phyloP scores from a whole-genome alignment of 2,113 vertebrate genomes.

The Tringa solitaria region DNA sequence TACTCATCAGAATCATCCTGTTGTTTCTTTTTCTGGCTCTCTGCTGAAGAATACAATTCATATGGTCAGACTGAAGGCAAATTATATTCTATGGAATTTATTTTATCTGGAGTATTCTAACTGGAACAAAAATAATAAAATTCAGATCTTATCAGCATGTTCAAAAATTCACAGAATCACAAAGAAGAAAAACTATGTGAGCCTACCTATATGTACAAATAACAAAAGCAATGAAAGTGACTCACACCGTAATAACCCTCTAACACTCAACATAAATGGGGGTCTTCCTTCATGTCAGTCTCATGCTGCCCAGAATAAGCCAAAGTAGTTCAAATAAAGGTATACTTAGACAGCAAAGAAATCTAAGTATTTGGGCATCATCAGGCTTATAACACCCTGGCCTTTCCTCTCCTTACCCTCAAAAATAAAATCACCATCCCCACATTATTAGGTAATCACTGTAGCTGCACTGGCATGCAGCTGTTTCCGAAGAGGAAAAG shows the following conservation, averaged over 20 bases:
- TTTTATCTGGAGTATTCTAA: neutral
- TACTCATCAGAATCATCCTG: conserved; percentile 96
- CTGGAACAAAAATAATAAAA: neutral
- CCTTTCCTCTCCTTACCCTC: neutral
- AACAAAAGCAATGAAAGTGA: neutral
- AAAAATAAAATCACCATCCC: neutral
- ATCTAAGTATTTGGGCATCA: neutral
- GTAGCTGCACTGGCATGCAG: neutral
- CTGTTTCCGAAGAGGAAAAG: neutral
- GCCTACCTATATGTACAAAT: neutral
- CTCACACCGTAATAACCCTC: neutral
- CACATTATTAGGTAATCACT: neutral
- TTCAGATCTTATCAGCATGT: neutral
- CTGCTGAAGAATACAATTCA: conserved; percentile 53
- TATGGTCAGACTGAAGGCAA: neutral
- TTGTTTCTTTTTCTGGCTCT: conserved; percentile 94
- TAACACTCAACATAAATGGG: neutral
- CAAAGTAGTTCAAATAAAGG: neutral
- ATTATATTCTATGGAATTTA: neutral
- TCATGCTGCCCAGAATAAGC: neutral
- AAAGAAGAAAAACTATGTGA: neutral
- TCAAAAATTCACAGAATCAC: neutral
- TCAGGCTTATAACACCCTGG: neutral
- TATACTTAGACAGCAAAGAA: neutral
- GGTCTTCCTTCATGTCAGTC: neutral